Evolutionary conservation across 2,113 vertebrate genomes (phyloP).

Genomic region (Triplophysa siluroides): DNA sequence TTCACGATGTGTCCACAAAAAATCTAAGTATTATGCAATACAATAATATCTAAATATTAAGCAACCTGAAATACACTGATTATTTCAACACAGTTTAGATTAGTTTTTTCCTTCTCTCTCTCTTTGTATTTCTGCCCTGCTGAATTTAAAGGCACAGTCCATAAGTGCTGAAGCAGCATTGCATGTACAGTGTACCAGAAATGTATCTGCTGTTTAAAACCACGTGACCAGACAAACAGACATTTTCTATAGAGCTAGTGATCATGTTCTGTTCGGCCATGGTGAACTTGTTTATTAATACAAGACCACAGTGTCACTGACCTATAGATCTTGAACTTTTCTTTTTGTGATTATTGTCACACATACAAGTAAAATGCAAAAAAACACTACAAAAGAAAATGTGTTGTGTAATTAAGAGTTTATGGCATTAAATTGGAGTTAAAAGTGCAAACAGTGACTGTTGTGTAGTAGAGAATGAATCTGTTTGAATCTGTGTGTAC

Average conservation of each 20-base stretch:
- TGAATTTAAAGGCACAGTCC: not conserved
- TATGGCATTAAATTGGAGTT: slow-evolving; percentile 36
- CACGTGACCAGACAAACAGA: not conserved
- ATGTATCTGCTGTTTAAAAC: not conserved
- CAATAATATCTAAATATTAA: too few species aligned
- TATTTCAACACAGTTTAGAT: slow-evolving; percentile 4
- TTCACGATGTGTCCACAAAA: slow-evolving; percentile 5
- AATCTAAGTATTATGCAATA: too few species aligned
- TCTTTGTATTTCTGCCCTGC: not conserved
- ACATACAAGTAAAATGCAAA: not conserved
- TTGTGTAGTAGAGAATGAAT: slow-evolving; percentile 19
- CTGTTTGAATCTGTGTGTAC: slow-evolving; percentile 12
- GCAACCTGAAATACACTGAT: slow-evolving; percentile 13
- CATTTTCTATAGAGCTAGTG: not conserved
- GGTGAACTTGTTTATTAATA: not conserved
- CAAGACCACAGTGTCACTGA: not conserved
- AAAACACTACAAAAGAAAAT: slow-evolving; percentile 23
- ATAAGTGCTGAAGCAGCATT: not conserved
- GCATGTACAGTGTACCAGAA: not conserved
- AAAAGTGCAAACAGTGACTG: slow-evolving; percentile 34
- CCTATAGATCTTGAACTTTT: not conserved
- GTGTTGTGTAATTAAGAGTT: slow-evolving; percentile 28
- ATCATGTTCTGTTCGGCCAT: not conserved
- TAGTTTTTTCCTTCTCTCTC: not conserved
- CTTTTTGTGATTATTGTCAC: not conserved